phyloP scores from a whole-genome alignment of 1,140 invertebrate species.

The Hesperophylax magnus region DNA sequence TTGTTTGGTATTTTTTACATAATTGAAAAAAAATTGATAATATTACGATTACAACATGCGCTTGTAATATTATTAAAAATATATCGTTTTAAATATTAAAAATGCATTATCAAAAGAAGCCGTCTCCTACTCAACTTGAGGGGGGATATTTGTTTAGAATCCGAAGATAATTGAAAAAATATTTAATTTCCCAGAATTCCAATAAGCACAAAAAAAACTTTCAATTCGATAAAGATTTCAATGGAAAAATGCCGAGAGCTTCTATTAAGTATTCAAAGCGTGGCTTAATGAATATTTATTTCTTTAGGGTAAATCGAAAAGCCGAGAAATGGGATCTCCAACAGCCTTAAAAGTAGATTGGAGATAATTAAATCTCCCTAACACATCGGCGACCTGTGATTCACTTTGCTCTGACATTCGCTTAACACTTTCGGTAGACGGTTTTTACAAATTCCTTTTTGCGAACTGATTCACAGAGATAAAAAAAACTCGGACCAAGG shows the following conservation, averaged over 20 bases:
- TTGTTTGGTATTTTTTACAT: no score
- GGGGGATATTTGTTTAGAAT: no score
- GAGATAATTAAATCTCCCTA: conserved; percentile 17
- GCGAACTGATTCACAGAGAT: no score
- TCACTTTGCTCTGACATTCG: background rate
- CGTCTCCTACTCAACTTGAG: no score
- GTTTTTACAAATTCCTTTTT: no score
- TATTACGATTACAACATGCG: no score
- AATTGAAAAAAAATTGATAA: no score
- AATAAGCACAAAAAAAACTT: conserved; percentile 23
- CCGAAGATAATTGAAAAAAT: background rate
- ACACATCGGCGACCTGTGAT: background rate
- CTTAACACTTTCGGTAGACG: no score
- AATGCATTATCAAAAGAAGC: no score
- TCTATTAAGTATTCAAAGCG: conserved; percentile 22
- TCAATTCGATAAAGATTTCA: conserved; percentile 31
- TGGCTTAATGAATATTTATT: conserved; percentile 33
- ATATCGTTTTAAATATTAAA: no score
- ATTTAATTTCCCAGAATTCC: background rate
- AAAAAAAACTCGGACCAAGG: no score
- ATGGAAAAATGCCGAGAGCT: conserved; percentile 1
- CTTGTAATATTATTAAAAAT: no score
- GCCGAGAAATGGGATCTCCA: background rate
- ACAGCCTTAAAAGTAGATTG: background rate
- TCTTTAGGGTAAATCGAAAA: conserved; percentile 23